Percentiles rank a stretch among this genome's conserved stretches.
phyloP scores from a whole-genome alignment of 2,113 vertebrate genomes.

The Calyptomena viridis region DNA sequence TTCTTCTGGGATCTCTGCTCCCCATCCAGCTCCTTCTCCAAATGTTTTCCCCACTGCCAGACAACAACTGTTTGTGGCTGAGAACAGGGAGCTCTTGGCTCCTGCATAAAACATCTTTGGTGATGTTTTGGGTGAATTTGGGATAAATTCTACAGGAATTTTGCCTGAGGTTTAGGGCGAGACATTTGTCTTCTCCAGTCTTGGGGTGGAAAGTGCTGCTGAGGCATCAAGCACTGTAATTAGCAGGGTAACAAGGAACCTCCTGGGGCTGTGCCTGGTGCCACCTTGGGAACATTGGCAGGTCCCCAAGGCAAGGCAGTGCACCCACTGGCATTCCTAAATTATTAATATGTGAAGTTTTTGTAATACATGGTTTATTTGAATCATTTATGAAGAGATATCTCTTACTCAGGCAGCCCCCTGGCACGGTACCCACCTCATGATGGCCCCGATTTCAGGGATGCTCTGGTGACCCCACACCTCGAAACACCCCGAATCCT shows the following conservation, averaged over 20 bases:
- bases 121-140: background rate
- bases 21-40: background rate
- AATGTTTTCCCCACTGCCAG: background rate
- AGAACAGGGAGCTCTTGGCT: background rate
- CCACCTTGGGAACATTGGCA: background rate
- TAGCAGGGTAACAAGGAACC: background rate
- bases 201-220: background rate
- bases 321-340: background rate
- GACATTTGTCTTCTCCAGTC: fast-evolving
- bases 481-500: fast-evolving
- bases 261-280: background rate
- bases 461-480: background rate
- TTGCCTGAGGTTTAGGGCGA: background rate
- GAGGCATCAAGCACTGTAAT: background rate
- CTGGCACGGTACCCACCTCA: fast-evolving
- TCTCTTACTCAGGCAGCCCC: background rate
- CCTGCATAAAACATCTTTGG: background rate
- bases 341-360: background rate
- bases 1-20: background rate
- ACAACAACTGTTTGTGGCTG: fast-evolving
- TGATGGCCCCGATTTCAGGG: background rate
- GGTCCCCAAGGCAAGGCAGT: background rate
- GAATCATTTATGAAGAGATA: background rate
- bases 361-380: background rate
- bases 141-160: background rate